phyloP scores from a whole-genome alignment of 2,113 vertebrate species.

The Paramisgurnus dabryanus region DNA sequence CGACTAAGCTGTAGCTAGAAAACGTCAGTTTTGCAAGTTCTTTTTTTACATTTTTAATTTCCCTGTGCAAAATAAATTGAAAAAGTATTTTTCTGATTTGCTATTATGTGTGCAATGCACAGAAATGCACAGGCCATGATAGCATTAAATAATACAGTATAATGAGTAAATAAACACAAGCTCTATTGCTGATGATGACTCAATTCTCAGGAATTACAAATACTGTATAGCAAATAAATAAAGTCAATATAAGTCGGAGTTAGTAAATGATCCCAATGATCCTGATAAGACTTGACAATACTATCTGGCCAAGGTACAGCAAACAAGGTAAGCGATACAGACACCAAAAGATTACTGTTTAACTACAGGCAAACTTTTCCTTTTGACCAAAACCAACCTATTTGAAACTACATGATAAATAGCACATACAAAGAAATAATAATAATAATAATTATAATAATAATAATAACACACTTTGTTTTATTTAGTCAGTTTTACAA shows the following conservation, averaged over 20 bases:
- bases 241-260: neutral
- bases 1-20: too few relatives aligned
- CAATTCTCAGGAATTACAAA: too few relatives aligned
- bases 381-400: too few relatives aligned
- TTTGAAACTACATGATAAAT: too few relatives aligned
- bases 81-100: neutral
- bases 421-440: too few relatives aligned
- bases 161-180: too few relatives aligned
- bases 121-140: neutral
- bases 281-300: neutral
- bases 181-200: neutral
- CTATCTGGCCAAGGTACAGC: neutral
- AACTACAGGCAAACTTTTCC: neutral
- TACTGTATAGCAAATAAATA: neutral
- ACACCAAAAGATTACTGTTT: neutral
- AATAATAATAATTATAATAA: too few relatives aligned
- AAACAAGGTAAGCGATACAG: neutral
- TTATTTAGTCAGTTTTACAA: too few relatives aligned
- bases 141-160: neutral
- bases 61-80: neutral
- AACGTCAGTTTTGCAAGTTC: too few relatives aligned
- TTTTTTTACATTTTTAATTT: neutral
- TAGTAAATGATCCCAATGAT: neutral
- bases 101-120: too few relatives aligned
- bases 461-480: too few relatives aligned